These are phyloP conservation scores for Augiades crinisus DNA, from an alignment of 2,888 invertebrate genomes.

Conservation along the genomic window DNA sequence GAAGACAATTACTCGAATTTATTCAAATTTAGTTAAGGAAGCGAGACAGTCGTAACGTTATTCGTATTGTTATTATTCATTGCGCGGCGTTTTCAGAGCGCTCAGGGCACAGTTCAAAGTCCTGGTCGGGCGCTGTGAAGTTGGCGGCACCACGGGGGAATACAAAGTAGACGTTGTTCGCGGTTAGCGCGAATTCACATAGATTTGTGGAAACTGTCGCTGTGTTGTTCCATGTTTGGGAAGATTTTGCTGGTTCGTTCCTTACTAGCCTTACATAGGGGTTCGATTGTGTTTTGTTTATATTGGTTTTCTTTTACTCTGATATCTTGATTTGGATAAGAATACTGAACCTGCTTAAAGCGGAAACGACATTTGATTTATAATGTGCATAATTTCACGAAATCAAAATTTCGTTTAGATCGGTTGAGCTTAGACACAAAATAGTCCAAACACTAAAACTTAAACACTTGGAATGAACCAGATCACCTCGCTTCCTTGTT, in stretches of 20 bases:
- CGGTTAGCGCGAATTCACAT: slow-evolving; percentile 6
- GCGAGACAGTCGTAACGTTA: slow-evolving; percentile 4
- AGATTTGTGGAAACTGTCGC: not conserved
- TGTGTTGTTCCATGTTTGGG: no score
- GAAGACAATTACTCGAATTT: not conserved
- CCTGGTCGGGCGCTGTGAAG: slow-evolving; percentile 2
- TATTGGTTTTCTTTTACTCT: no score
- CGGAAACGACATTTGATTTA: no score
- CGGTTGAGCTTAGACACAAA: no score
- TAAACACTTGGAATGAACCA: not conserved
- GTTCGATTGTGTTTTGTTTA: no score
- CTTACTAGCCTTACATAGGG: no score
- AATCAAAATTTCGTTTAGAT: no score
- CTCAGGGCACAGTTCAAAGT: slow-evolving; percentile 17
- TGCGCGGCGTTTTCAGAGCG: slow-evolving; percentile 20
- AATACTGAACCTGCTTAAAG: no score
- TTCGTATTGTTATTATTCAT: slow-evolving; percentile 22
- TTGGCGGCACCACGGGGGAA: slow-evolving; percentile 1
- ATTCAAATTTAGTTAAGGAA: not conserved
- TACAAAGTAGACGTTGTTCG: slow-evolving; percentile 10
- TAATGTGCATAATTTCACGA: no score
- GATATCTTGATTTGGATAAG: no score
- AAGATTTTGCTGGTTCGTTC: no score
- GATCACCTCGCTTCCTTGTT: not conserved
- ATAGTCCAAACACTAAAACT: not conserved